Conservation (phyloP, 2,797 vertebrate species). For the Tangara arthus region DNA sequence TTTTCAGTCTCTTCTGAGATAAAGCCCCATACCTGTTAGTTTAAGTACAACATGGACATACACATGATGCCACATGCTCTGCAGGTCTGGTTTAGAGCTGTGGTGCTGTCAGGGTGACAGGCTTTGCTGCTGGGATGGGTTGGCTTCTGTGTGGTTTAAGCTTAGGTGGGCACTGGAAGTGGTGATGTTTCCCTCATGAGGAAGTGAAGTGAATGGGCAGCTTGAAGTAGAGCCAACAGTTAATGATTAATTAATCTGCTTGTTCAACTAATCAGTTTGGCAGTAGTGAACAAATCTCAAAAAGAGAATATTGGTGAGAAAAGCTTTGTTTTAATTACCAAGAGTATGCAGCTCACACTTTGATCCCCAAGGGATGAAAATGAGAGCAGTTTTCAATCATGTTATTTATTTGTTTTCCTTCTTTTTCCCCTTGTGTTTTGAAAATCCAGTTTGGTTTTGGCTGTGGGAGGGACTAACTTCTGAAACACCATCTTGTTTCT, state of each 20-base stretch:
- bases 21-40: neutral
- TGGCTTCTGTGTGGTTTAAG: neutral
- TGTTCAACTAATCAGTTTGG: neutral
- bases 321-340: neutral
- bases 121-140: neutral
- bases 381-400: neutral
- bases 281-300: neutral
- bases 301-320: neutral
- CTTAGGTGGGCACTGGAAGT: neutral
- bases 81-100: neutral
- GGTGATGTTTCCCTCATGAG: neutral
- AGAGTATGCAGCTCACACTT: neutral
- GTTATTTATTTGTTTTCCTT: neutral
- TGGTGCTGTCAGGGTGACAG: neutral
- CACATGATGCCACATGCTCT: neutral
- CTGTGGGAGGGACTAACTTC: neutral
- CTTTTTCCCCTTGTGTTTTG: neutral
- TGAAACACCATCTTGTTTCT: neutral
- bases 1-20: neutral
- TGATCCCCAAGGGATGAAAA: neutral
- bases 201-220: neutral
- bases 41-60: neutral
- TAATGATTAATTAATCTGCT: neutral
- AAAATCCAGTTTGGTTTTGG: neutral
- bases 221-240: neutral